Base-by-base conservation (phyloP, 2,888 invertebrate genomes). In the Parapristionchus giblindavisi region DNA sequence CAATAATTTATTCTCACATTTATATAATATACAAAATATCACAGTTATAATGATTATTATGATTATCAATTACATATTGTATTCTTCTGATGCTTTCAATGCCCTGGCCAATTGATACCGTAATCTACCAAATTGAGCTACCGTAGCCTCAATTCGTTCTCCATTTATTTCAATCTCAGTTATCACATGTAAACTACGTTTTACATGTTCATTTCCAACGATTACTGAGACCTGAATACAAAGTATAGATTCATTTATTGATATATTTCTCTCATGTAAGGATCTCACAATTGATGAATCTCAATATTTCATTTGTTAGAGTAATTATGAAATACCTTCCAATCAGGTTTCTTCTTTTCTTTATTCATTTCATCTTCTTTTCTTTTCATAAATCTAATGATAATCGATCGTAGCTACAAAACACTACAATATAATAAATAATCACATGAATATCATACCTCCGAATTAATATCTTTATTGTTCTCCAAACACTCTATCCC, bases 181-280 rank as follows among this genome's bases (percentile, higher is more conserved):
- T 21, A 82, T 68, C 8, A 79, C 77, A 4, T 80, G 82, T 21
- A 80, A 76, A 66, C 79, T 79, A 56, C 77, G 78, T 21, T 77
- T 68, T 14, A 79, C 77, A 73, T 79, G 77, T 4, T 76, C 75
- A 65, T 82, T 82, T 0, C 75, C 79, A n/a, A 78, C 75, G 14
- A 82, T 61, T 43, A 73, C 43, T 43, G 43, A 14, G 17, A 43
- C 43, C 43, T 43, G 43, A 8, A 17, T 8, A 43, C 43, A 43
- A 17, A 17, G 43, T 17, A 27, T 58, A 2, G 54, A n/a, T n/a
- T n/a, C n/a, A n/a, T n/a, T n/a, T n/a, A n/a, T n/a, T n/a, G n/a
- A n/a, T n/a, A n/a, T n/a, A n/a, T n/a, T n/a, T n/a, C n/a, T n/a
- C n/a, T n/a, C n/a, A n/a, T n/a, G n/a, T n/a, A n/a, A n/a, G n/a